A percentile compares a stretch with the other conserved stretches of the same genome.
These are phyloP conservation scores for Gobio gobio DNA, from an alignment of 2,113 vertebrate genomes.

Conservation along the genomic window DNA sequence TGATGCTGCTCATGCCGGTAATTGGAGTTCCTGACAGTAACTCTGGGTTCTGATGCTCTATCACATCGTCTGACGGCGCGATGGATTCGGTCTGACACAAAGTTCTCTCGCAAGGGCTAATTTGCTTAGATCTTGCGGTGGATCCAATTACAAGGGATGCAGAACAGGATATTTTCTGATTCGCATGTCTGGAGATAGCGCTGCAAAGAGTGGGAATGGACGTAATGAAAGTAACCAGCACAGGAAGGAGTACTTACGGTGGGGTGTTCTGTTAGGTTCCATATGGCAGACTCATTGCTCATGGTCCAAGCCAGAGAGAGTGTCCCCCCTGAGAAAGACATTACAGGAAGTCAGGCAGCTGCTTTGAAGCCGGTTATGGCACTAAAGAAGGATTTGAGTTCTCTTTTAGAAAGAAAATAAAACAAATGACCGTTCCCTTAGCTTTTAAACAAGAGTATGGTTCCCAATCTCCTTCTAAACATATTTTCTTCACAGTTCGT, in stretches of 20 bases:
- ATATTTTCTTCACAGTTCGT: neutral
- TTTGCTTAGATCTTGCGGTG: conserved; percentile 68
- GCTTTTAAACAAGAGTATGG: neutral
- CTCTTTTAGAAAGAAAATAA: neutral
- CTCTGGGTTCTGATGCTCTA: conserved; percentile 22
- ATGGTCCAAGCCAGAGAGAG: conserved; percentile 84
- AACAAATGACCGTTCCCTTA: neutral
- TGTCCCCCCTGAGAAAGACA: conserved; percentile 73
- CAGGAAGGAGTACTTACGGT: conserved; percentile 82
- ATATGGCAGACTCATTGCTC: conserved; percentile 89
- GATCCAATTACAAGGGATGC: conserved; percentile 75
- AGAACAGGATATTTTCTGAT: conserved; percentile 79
- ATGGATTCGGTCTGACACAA: conserved; percentile 33
- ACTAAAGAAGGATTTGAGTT: conserved; percentile 39
- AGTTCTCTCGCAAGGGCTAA: conserved; percentile 68
- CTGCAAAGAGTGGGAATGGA: conserved; percentile 30
- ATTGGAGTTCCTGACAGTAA: conserved; percentile 44
- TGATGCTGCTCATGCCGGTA: conserved; percentile 36
- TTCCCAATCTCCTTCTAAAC: neutral
- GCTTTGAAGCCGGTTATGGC: conserved; percentile 47
- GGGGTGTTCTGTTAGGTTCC: conserved; percentile 83
- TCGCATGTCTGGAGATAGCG: conserved; percentile 64
- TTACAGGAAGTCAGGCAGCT: conserved; percentile 42
- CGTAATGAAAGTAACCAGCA: conserved; percentile 40
- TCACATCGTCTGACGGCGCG: conserved; percentile 13